Conservation (phyloP, 2,888 invertebrate genomes). For the Drosophila parthenogenetica region DNA sequence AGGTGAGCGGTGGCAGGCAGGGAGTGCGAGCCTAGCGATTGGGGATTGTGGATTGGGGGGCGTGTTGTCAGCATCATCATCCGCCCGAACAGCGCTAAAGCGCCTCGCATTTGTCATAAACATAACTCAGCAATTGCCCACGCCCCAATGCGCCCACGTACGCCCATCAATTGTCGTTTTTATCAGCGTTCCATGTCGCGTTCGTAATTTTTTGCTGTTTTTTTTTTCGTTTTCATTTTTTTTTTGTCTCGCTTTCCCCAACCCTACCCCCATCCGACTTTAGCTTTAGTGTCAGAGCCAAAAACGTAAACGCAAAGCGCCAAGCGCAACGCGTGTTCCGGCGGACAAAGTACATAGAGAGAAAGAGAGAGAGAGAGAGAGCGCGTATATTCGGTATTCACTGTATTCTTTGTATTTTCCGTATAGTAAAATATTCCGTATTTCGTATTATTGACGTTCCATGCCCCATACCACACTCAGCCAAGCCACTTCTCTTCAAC, state of each 20-base stretch:
- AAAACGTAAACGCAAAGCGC: slow-evolving; percentile 6
- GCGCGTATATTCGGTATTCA: slow-evolving; percentile 21
- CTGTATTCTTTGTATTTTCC: slow-evolving; percentile 5
- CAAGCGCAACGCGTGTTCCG: slow-evolving; percentile 17
- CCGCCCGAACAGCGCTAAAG: slow-evolving; percentile 30
- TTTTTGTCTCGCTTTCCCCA: slow-evolving; percentile 8
- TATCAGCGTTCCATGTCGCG: slow-evolving; percentile 75
- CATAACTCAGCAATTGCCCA: slow-evolving; percentile 81
- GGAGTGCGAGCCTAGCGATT: too few relatives aligned
- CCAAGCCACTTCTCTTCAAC: too few relatives aligned
- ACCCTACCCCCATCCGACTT: slow-evolving; percentile 13
- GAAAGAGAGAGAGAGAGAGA: background rate
- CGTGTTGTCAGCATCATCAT: slow-evolving; percentile 36
- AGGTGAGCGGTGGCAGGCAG: too few relatives aligned
- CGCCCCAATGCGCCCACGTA: slow-evolving; percentile 75
- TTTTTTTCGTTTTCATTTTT: background rate
- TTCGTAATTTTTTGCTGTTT: slow-evolving; percentile 49
- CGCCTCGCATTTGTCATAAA: slow-evolving; percentile 74
- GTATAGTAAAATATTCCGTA: slow-evolving; percentile 36
- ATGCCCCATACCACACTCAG: background rate
- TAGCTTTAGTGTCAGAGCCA: slow-evolving; percentile 11
- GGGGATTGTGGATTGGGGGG: background rate
- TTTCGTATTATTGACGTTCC: slow-evolving; percentile 58
- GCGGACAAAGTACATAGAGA: slow-evolving; percentile 19
- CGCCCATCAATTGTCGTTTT: slow-evolving; percentile 81